A percentile compares a stretch with the other conserved stretches of the same genome.
Evolutionary conservation across 1,140 invertebrate species (phyloP).

Genomic region (Anastatus disparis): DNA sequence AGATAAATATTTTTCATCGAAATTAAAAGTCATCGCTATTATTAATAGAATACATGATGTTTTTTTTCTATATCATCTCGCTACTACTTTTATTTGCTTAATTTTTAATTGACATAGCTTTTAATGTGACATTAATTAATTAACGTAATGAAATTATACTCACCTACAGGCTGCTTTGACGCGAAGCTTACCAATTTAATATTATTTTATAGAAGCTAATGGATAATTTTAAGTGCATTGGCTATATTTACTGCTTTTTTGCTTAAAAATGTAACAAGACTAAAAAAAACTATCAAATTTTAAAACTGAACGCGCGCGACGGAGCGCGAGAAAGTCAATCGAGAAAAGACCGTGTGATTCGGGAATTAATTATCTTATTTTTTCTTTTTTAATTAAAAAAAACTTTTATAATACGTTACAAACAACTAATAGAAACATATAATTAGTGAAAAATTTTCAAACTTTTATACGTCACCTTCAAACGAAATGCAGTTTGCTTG

Average conservation of each 20-base stretch:
- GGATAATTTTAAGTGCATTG: background rate
- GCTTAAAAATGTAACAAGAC: background rate
- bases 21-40: background rate
- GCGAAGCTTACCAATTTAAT: background rate
- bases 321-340: too few species aligned
- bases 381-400: too few species aligned
- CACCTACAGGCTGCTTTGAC: background rate
- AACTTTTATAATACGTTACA: too few species aligned
- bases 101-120: constrained; percentile 4
- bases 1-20: background rate
- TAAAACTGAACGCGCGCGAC: background rate
- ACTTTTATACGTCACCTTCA: too few species aligned
- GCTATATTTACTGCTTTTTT: constrained; percentile 2
- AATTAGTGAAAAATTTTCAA: too few species aligned
- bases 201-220: too few species aligned
- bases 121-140: constrained; percentile 5
- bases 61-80: background rate
- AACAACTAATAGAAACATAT: too few species aligned
- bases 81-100: background rate
- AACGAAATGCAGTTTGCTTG: too few species aligned
- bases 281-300: background rate
- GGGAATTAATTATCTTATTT: background rate
- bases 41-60: constrained; percentile 13
- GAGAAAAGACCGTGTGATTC: too few species aligned
- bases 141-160: background rate